These are phyloP conservation scores for Leptinotarsa rubiginosa DNA, from an alignment of 2,888 invertebrate species.

Conservation along the genomic window DNA sequence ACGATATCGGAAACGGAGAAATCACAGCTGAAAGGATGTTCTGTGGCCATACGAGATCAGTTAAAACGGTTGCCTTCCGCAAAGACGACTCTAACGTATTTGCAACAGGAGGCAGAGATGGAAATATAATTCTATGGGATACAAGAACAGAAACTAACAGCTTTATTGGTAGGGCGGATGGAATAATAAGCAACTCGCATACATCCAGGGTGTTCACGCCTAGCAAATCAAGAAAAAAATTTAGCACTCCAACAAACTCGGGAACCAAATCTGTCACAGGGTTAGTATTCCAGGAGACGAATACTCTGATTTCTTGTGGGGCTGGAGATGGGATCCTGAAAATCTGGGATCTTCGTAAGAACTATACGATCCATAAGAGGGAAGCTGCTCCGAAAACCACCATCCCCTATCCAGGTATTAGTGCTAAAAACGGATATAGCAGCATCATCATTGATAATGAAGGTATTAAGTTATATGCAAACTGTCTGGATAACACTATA, in stretches of 20 bases:
- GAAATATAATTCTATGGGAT: constrained; percentile 89
- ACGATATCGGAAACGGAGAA: constrained; percentile 73
- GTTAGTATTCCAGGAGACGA: constrained; percentile 83
- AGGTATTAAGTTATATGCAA: constrained; percentile 80
- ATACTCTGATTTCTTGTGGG: constrained; percentile 85
- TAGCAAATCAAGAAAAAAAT: constrained; percentile 49
- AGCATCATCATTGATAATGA: constrained; percentile 81
- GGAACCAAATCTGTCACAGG: constrained; percentile 84
- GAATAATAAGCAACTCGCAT: constrained; percentile 78
- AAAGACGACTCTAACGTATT: constrained; percentile 80
- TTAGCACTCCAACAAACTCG: constrained; percentile 58
- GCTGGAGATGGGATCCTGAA: constrained; percentile 89
- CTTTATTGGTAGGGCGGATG: constrained; percentile 73
- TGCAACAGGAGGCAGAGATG: constrained; percentile 88
- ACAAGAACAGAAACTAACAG: constrained; percentile 69
- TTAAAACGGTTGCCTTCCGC: constrained; percentile 84
- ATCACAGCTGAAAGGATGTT: constrained; percentile 71
- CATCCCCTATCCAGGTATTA: constrained; percentile 80
- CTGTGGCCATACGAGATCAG: constrained; percentile 82
- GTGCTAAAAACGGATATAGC: constrained; percentile 80
- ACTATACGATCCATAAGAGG: constrained; percentile 76
- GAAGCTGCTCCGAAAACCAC: constrained; percentile 79
- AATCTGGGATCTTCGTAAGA: constrained; percentile 82
- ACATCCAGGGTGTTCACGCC: constrained; percentile 66
- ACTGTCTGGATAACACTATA: constrained; percentile 87